Evolutionary conservation across 1,140 invertebrate species (phyloP).

Genomic region (Dermatophagoides farinae): DNA sequence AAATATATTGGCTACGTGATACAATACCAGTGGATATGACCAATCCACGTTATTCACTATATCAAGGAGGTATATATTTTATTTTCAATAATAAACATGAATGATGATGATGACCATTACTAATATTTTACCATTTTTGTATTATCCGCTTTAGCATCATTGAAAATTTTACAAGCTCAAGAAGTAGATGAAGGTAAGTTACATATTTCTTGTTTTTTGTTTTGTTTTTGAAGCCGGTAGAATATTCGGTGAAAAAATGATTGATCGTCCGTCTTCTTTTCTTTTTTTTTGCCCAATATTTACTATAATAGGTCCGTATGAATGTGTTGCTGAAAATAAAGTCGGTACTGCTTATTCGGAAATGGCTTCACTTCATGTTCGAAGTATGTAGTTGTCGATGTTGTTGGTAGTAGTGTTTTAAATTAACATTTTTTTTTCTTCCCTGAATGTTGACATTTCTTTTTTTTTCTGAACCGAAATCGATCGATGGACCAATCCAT

Average conservation of each 20-base stretch:
- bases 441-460: background rate
- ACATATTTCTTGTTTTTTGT: background rate
- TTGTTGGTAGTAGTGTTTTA: background rate
- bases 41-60: constrained; percentile 59
- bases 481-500: too few relatives aligned
- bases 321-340: constrained; percentile 74
- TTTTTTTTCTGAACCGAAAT: background rate
- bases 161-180: constrained; percentile 71
- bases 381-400: constrained; percentile 41
- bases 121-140: background rate
- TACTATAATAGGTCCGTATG: constrained; percentile 50
- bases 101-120: too few relatives aligned
- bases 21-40: constrained; percentile 63
- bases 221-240: too few relatives aligned
- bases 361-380: constrained; percentile 64
- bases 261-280: background rate
- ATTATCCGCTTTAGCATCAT: constrained; percentile 40
- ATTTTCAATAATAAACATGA: too few relatives aligned
- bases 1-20: constrained; percentile 78
- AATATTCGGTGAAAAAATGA: background rate
- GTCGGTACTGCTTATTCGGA: constrained; percentile 82
- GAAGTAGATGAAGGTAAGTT: constrained; percentile 56
- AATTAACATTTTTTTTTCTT: background rate
- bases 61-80: constrained; percentile 40
- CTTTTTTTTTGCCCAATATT: too few relatives aligned